Percentiles rank a stretch among this genome's conserved stretches.
phyloP scores from a whole-genome alignment of 2,888 invertebrate genomes.

The Pseudanteris insignis region DNA sequence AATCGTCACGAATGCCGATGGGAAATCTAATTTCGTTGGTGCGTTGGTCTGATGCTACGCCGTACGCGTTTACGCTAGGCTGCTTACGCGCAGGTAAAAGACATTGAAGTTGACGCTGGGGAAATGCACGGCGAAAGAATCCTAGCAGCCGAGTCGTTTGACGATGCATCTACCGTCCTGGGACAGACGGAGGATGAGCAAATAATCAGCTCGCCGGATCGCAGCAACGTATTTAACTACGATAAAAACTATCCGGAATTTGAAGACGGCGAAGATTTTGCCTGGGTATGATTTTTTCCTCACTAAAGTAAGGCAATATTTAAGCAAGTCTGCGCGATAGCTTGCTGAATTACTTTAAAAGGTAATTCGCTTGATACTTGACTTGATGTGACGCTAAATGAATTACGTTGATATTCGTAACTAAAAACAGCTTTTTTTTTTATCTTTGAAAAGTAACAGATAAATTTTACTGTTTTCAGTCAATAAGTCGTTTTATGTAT shows the following conservation, averaged over 20 bases:
- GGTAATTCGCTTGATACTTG: too few species aligned
- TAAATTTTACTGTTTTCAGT: too few species aligned
- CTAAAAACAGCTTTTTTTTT: too few species aligned
- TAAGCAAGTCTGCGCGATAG: too few species aligned
- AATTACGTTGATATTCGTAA: too few species aligned
- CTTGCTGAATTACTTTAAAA: conserved; percentile 10
- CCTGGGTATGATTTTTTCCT: conserved; percentile 20
- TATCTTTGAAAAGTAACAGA: too few species aligned
- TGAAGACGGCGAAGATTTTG: conserved; percentile 24
- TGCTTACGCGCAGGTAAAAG: conserved; percentile 15
- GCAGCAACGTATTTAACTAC: conserved; percentile 17
- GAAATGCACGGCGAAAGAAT: conserved; percentile 21
- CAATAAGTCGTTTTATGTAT: too few species aligned
- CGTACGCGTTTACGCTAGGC: conserved; percentile 29
- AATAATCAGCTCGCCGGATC: conserved; percentile 35
- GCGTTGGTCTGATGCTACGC: too few species aligned
- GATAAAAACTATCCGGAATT: conserved; percentile 25
- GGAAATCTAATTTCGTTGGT: conserved; percentile 37
- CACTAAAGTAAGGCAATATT: conserved; percentile 19
- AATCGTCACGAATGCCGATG: conserved; percentile 37
- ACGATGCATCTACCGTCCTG: conserved; percentile 17
- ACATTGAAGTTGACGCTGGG: too few species aligned
- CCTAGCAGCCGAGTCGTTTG: conserved; percentile 24
- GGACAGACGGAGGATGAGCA: conserved; percentile 29
- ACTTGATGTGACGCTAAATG: too few species aligned